Evolutionary conservation across 2,797 vertebrate genomes (phyloP), one percentile per base, ranked within the genome.

Genomic region (Mus caroli): DNA sequence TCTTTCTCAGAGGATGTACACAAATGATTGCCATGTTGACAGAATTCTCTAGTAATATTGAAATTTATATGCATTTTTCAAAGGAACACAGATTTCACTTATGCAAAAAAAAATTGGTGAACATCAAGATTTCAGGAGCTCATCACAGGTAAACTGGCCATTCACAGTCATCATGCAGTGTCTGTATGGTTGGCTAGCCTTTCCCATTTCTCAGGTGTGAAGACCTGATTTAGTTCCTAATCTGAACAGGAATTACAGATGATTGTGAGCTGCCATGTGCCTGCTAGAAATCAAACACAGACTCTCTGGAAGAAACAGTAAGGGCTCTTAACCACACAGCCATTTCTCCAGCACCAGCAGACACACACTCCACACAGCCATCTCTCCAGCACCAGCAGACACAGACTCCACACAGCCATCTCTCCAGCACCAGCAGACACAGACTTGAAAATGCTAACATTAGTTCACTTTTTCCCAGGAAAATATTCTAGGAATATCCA

Each of bases 31-130:
- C 90, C 34, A 93, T 69, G 77, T 67, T 80, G 78, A 95, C 31
- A 95, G 43, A 60, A 78, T 52, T 79, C 92, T 94, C 86, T 56
- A 31, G 31, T 89, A 46, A 40, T 34, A 77, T 67, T 95, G 96
- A 89, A 96, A 82, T 95, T 92, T 87, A 95, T 89, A 92, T 34
- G 93, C 2, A 79, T 52, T 52, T 93, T 91, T 11, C 62, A 93
- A 89, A 86, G 79, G 82, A 73, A 93, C 43, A 58, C 83, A 92
- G 40, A 76, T 84, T 78, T 79, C 22, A 87, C 93, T 78, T 92
- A 91, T 83, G n/a, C n/a, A 84, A 96, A 34, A 94, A n/a, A 79
- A 83, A 85, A 91, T 62, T 78, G 91, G 91, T 83, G 92, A 97
- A 95, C 43, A 95, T 93, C 46, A 94, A 95, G 43, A 96, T 89